A percentile compares a stretch with the other conserved stretches of the same genome.
Conservation (phyloP, 2,888 invertebrate species). For the Patella caerulea region DNA sequence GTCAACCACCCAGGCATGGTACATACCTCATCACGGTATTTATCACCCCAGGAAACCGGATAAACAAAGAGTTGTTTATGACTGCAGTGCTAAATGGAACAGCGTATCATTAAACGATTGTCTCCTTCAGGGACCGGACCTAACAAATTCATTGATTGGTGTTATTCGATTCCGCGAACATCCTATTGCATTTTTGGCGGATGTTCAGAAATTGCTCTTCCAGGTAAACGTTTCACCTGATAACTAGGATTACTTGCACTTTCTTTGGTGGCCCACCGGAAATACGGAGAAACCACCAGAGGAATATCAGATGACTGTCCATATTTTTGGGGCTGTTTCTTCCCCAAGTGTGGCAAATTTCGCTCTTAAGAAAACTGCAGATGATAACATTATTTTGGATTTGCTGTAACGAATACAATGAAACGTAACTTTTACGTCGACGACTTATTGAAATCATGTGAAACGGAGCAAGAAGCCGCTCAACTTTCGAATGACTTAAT, state of each 20-base stretch:
- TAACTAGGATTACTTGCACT: slow-evolving; percentile 15
- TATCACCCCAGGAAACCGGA: slow-evolving; percentile 31
- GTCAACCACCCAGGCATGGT: slow-evolving; percentile 19
- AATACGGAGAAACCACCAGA: neutral
- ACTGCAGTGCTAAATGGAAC: slow-evolving; percentile 18
- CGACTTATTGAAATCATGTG: slow-evolving; percentile 14
- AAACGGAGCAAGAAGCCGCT: slow-evolving; percentile 11
- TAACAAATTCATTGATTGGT: slow-evolving; percentile 23
- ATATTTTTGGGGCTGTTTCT: slow-evolving; percentile 12
- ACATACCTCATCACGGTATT: slow-evolving; percentile 25
- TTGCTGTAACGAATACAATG: neutral
- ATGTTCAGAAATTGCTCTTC: slow-evolving; percentile 26
- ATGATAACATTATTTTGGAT: neutral
- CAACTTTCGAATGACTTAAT: slow-evolving; percentile 1
- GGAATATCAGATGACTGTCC: slow-evolving; percentile 11
- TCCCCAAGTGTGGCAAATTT: slow-evolving; percentile 14
- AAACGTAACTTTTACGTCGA: slow-evolving; percentile 14
- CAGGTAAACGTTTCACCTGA: slow-evolving; percentile 19
- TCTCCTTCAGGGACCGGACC: slow-evolving; percentile 26
- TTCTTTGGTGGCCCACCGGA: slow-evolving; percentile 22
- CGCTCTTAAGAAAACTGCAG: neutral
- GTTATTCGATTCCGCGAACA: slow-evolving; percentile 20
- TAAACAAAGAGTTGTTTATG: slow-evolving; percentile 17
- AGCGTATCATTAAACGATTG: slow-evolving; percentile 19
- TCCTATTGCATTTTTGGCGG: slow-evolving; percentile 23